A percentile compares a stretch with the other conserved stretches of the same genome.
These are phyloP conservation scores for Myodes glareolus DNA, from an alignment of 2,113 vertebrate genomes.

Conservation along the genomic window DNA sequence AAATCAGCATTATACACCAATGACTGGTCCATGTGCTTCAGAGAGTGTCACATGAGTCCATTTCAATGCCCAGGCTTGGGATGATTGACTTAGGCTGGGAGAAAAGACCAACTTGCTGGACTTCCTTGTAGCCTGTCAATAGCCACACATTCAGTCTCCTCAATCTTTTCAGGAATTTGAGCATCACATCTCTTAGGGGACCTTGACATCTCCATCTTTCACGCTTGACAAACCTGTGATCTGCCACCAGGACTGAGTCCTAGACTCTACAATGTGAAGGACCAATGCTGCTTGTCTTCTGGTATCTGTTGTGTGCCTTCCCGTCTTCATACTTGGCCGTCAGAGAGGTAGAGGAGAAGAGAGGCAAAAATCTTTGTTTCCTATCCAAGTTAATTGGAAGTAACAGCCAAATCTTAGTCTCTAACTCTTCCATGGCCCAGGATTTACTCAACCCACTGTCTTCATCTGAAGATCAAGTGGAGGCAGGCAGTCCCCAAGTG, in stretches of 20 bases:
- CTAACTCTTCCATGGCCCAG: not conserved
- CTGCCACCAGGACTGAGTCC: conserved; percentile 90
- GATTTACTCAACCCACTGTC: not conserved
- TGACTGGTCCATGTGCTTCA: conserved; percentile 91
- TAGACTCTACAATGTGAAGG: conserved; percentile 89
- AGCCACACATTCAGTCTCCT: conserved; percentile 77
- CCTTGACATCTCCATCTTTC: conserved; percentile 94
- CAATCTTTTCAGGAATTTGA: conserved; percentile 95
- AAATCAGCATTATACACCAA: conserved; percentile 94
- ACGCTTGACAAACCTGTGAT: conserved; percentile 90
- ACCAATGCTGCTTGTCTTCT: conserved; percentile 79
- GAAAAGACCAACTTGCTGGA: conserved; percentile 49
- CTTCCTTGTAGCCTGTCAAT: not conserved
- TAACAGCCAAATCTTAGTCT: not conserved
- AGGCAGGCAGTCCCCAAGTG: not conserved
- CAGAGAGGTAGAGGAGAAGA: not conserved
- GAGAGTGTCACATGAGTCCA: conserved; percentile 92
- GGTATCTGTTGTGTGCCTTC: not conserved
- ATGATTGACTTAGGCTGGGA: conserved; percentile 28
- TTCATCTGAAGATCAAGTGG: conserved; percentile 3
- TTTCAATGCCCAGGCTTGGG: conserved; percentile 86
- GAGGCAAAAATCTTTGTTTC: not conserved
- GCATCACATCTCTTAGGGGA: conserved; percentile 93
- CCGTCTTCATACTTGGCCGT: not conserved
- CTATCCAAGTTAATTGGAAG: not conserved